phyloP scores from a whole-genome alignment of 2,888 invertebrate genomes.

The Epistrophe eligans region DNA sequence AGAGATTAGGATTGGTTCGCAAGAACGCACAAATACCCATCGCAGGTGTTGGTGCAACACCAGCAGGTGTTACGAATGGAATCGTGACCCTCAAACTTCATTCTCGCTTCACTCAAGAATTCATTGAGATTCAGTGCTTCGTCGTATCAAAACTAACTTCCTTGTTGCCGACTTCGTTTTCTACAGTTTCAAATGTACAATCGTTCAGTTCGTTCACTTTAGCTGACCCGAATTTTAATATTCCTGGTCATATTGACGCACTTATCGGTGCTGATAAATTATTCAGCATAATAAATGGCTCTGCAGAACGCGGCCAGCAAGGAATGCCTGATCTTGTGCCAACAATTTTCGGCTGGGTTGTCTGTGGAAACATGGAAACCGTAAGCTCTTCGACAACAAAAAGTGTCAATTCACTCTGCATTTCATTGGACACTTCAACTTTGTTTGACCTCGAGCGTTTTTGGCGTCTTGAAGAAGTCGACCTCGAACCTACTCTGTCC shows the following conservation, averaged over 20 bases:
- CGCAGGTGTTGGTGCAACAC: slow-evolving; percentile 20
- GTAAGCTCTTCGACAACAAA: neutral
- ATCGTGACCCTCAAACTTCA: slow-evolving; percentile 7
- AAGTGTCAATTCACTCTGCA: neutral
- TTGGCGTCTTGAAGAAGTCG: slow-evolving; percentile 46
- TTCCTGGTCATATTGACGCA: slow-evolving; percentile 1
- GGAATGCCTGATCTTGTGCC: slow-evolving; percentile 22
- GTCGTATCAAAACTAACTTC: slow-evolving; percentile 21
- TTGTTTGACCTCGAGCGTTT: slow-evolving; percentile 45
- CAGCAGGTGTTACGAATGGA: slow-evolving; percentile 24
- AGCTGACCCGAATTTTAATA: slow-evolving; percentile 31
- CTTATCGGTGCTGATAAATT: slow-evolving; percentile 32
- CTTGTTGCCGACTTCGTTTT: neutral
- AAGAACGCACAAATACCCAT: slow-evolving; percentile 9
- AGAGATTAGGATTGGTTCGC: slow-evolving; percentile 16
- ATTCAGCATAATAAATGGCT: slow-evolving; percentile 27
- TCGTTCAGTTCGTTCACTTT: neutral
- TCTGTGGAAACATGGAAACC: slow-evolving; percentile 28
- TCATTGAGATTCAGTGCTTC: slow-evolving; percentile 16
- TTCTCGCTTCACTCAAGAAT: slow-evolving; percentile 14
- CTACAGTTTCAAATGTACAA: slow-evolving; percentile 13
- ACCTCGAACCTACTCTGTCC: slow-evolving; percentile 11
- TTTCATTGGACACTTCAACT: slow-evolving; percentile 13
- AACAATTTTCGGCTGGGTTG: slow-evolving; percentile 29
- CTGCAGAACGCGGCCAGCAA: slow-evolving; percentile 9